Evolutionary conservation across 2,888 invertebrate genomes (phyloP), one percentile per base, ranked within the genome.

Genomic region (Serripes groenlandicus): DNA sequence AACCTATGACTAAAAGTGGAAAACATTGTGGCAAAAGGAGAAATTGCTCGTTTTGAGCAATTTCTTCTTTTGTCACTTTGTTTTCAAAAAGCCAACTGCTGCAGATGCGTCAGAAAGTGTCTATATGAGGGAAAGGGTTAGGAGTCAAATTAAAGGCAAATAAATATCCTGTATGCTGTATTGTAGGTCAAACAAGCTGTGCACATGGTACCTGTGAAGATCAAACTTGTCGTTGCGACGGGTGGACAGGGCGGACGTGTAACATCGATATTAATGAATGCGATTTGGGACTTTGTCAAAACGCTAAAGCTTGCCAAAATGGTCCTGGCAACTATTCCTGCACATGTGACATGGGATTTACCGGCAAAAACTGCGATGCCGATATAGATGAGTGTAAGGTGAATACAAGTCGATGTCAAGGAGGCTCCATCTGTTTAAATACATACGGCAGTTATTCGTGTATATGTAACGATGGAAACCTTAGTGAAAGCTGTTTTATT

Each of bases 381-480:
- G 85, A 85, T 23, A 62, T 82, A 23, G 69, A 85, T 30, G 85
- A 85, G 54, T 85, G 85, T 75, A 3, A 42, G 5, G 35, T n/a
- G 3, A 30, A 49, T 3, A 79, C 85, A 23, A 84, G 86, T 49
- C 52, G 56, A n/a, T 86, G 86, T 49, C 52, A 54, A n/a, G 68
- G 64, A 32, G 78, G 79, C 4, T 60, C 28, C 0, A 37, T 76
- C 0, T 86, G 86, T 54, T 21, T 83, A 28, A 86, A 86, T 35
- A 75, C 86, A 9, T 81, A 77, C 35, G 86, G 86, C 18, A 96
- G 96, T 78, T 98, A 97, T 95, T 97, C 97, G 94, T 98, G 98
- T 95, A 96, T 97, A 56, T 98, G 98, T 94, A 96, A 96, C 52
- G 96, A 97, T 88, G 98, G 98, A 0, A 97, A 96, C 94, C 96